These are phyloP conservation scores for Proisotoma minuta DNA, from an alignment of 2,888 invertebrate species.

Conservation along the genomic window DNA sequence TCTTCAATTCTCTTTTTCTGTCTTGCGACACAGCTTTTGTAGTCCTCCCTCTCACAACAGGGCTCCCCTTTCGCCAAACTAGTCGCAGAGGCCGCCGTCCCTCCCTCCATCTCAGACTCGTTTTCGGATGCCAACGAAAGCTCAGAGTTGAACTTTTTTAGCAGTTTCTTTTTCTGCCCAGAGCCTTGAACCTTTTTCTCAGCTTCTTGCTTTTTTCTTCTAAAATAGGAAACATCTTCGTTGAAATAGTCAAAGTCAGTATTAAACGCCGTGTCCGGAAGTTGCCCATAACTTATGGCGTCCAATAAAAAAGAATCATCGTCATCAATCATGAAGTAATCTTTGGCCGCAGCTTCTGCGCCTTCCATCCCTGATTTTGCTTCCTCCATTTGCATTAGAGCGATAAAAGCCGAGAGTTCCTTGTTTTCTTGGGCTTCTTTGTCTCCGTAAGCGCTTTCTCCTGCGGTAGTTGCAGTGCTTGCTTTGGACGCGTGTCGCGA, in stretches of 20 bases:
- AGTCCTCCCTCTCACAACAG: neutral
- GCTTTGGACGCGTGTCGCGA: no score
- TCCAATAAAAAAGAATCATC: conserved; percentile 29
- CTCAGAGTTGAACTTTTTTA: no score
- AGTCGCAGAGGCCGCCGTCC: neutral
- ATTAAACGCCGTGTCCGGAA: conserved; percentile 23
- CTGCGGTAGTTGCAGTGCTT: no score
- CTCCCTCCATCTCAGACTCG: neutral
- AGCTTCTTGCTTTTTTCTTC: conserved; percentile 10
- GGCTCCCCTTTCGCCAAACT: neutral
- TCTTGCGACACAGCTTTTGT: conserved; percentile 21
- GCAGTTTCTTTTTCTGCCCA: neutral
- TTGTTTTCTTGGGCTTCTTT: no score
- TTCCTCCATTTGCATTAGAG: conserved; percentile 5
- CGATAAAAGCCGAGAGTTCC: no score
- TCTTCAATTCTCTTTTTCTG: conserved; percentile 24
- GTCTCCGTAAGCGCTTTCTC: no score
- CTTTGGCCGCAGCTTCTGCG: conserved; percentile 5
- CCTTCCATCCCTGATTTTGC: neutral
- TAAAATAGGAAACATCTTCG: conserved; percentile 23
- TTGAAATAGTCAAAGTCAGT: conserved; percentile 33
- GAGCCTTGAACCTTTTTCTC: neutral
- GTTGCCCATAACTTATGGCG: conserved; percentile 23
- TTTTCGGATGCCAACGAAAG: no score
- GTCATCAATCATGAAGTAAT: conserved; percentile 24